Evolutionary conservation across 2,888 invertebrate species (phyloP).

Genomic region (Folsomia candida): DNA sequence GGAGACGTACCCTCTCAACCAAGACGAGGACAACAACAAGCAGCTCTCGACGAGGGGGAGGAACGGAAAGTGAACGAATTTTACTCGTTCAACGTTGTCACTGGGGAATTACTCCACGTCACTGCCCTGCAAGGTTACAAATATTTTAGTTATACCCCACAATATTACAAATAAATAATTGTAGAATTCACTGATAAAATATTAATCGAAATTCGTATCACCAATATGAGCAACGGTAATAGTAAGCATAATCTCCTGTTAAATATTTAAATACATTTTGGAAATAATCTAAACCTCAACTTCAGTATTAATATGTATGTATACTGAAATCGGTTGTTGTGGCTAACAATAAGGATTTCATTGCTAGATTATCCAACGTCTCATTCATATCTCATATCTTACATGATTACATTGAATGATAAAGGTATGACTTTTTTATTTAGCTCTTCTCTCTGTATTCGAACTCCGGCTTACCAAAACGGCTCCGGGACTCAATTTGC

Average conservation of each 20-base stretch:
- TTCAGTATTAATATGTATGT: no score
- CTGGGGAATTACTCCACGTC: constrained; percentile 9
- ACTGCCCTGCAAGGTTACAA: neutral
- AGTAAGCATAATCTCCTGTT: no score
- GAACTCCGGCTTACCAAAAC: constrained; percentile 7
- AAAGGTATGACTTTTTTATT: no score
- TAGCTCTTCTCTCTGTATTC: constrained; percentile 11
- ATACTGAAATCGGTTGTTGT: no score
- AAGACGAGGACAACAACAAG: constrained; percentile 11
- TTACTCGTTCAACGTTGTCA: constrained; percentile 7
- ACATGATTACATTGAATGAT: neutral
- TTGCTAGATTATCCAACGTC: neutral
- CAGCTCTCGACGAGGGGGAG: neutral
- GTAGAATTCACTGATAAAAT: no score
- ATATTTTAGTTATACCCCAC: neutral
- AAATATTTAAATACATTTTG: no score
- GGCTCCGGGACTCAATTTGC: neutral
- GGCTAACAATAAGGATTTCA: no score
- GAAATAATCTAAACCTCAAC: no score
- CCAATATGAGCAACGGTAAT: no score
- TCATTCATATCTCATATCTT: neutral
- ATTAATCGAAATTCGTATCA: no score
- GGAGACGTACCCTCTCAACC: neutral
- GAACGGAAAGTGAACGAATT: constrained; percentile 12
- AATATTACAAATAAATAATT: no score